Conservation (phyloP, 2,888 invertebrate species). For the Clistopyga incitator region DNA sequence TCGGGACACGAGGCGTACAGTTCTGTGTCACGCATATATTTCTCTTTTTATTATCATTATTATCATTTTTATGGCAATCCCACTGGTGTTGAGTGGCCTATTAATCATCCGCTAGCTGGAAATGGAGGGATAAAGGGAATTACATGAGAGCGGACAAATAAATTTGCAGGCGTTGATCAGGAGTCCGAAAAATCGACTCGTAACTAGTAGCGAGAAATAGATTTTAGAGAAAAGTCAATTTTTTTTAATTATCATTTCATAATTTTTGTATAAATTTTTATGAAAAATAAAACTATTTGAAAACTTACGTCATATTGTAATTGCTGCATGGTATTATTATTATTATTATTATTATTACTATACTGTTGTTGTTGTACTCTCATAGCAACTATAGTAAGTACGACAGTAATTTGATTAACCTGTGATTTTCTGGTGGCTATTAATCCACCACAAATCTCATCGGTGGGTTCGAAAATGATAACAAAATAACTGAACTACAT, state of each 20-base stretch:
- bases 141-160: not conserved
- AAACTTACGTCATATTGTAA: too few relatives aligned
- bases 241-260: too few relatives aligned
- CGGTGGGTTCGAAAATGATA: slow-evolving; percentile 20
- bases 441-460: slow-evolving; percentile 9
- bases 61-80: slow-evolving; percentile 54
- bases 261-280: too few relatives aligned
- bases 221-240: too few relatives aligned
- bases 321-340: too few relatives aligned
- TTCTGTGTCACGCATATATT: slow-evolving; percentile 56
- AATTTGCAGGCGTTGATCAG: slow-evolving; percentile 13
- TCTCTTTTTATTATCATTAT: slow-evolving; percentile 52
- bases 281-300: too few relatives aligned
- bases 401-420: slow-evolving; percentile 41
- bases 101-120: slow-evolving; percentile 53
- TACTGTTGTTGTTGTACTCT: too few relatives aligned
- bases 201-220: not conserved
- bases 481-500: not conserved
- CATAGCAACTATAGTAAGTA: not conserved
- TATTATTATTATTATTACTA: too few relatives aligned
- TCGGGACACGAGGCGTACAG: slow-evolving; percentile 38
- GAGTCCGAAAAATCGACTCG: slow-evolving; percentile 26
- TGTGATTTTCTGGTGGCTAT: slow-evolving; percentile 27
- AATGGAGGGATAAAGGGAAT: slow-evolving; percentile 25
- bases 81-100: slow-evolving; percentile 52